phyloP scores from a whole-genome alignment of 2,888 invertebrate species.

The Drosophila colorata region DNA sequence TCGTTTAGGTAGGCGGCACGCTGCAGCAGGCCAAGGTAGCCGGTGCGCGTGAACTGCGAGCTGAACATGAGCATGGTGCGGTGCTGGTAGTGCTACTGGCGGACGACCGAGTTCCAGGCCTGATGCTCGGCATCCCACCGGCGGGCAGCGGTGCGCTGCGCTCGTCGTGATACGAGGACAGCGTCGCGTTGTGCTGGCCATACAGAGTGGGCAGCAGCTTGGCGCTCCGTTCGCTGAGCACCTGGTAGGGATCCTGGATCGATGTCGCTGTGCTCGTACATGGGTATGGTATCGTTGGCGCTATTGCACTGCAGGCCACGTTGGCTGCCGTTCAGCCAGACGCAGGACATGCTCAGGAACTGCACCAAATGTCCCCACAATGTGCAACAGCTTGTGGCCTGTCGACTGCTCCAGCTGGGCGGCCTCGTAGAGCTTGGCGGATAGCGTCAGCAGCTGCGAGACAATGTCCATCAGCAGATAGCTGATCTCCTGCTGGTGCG shows the following conservation, averaged over 20 bases:
- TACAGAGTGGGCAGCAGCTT: constrained; percentile 89
- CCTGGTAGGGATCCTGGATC: constrained; percentile 87
- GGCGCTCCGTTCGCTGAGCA: constrained; percentile 86
- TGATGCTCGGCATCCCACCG: constrained; percentile 90
- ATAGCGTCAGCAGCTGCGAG: constrained; percentile 90
- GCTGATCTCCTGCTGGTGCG: constrained; percentile 87
- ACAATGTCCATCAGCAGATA: constrained; percentile 91
- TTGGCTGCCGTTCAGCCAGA: constrained; percentile 86
- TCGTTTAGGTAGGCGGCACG: constrained; percentile 86
- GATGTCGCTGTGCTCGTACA: constrained; percentile 87
- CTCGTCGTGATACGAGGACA: constrained; percentile 87
- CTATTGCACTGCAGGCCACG: constrained; percentile 87
- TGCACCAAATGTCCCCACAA: constrained; percentile 87
- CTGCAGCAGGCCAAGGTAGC: constrained; percentile 93
- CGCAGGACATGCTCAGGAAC: constrained; percentile 91
- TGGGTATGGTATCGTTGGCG: constrained; percentile 84
- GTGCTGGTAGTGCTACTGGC: constrained; percentile 87
- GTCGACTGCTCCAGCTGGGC: too few relatives aligned
- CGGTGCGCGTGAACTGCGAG: constrained; percentile 91
- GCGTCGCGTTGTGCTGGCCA: constrained; percentile 60
- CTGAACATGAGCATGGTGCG: constrained; percentile 91
- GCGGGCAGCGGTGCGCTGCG: constrained; percentile 87
- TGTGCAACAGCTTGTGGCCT: constrained; percentile 89
- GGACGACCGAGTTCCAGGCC: constrained; percentile 91
- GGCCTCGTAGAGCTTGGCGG: constrained; percentile 87